Base-by-base conservation (phyloP, 2,888 invertebrate genomes). In the Spilarctia lutea region DNA sequence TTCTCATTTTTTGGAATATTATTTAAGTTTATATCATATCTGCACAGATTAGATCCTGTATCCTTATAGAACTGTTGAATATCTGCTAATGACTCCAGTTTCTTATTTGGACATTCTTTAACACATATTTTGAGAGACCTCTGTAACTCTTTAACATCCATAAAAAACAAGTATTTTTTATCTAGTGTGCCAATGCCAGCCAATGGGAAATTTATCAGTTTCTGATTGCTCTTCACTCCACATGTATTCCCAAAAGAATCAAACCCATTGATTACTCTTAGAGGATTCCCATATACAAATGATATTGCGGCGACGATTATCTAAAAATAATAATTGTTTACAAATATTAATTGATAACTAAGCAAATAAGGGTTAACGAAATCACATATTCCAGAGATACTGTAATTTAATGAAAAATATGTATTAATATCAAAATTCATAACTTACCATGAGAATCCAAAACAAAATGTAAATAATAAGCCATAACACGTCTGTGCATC, bases 161-260 rank as follows among this genome's bases (percentile, higher is more conserved):
- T 97, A 91, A 98, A 99, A 86, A 99, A 97, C 65, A 99, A 94
- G 89, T 97, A 97, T 84, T 97, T 97, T 88, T 97, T 98, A 81
- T 98, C 97, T 42, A 96, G 96, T 65, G 98, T 98, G 89, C 98
- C 98, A 85, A 97, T 96, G 20, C 99, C 99, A 35, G 99, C 98
- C 69, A 98, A 91, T 7, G 97, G 97, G 87, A 97, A 96, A 81
- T 97, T 97, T 16, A 97, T 97, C 78, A 98, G 97, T 82, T 97
- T 97, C 83, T 97, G 97, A 92, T 99, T 99, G 81, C 94, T 96
- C 86, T 97, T 97, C 39, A 98, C 97, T 27, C 99, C 99, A 92
- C 99, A 99, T 52, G 98, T 98, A 91, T 99, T 99, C 16, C 99
- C 99, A 95, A 98, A 99, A 74, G 98, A 98, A 91, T 99, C 99